phyloP scores from a whole-genome alignment of 2,113 vertebrate genomes.

The Hiodon alosoides region DNA sequence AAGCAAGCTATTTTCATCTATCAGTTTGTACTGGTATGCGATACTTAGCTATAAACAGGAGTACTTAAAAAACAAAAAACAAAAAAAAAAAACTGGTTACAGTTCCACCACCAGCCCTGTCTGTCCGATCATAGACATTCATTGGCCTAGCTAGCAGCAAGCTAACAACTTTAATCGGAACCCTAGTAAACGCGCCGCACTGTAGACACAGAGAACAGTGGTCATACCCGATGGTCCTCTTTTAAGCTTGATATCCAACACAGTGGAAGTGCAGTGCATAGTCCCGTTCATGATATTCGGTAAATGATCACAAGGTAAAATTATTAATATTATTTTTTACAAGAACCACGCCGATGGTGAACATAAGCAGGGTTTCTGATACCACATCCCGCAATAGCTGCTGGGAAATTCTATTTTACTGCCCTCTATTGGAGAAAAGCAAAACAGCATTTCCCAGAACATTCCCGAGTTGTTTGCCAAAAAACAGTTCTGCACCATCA shows the following conservation, averaged over 20 bases:
- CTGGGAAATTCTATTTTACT: constrained; percentile 15
- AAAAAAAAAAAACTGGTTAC: not conserved
- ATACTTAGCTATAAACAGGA: not conserved
- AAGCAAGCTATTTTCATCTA: constrained; percentile 3
- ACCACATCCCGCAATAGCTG: constrained; percentile 24
- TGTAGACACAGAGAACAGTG: not conserved
- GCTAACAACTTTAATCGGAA: not conserved
- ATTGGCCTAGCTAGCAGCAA: not conserved
- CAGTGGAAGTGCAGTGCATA: constrained; percentile 21
- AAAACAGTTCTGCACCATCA: no score
- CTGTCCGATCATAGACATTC: no score
- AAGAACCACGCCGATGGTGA: constrained; percentile 41
- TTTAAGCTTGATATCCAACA: constrained; percentile 51
- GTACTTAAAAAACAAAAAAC: no score
- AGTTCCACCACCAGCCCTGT: not conserved
- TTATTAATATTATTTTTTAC: constrained; percentile 4
- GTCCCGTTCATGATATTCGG: constrained; percentile 60
- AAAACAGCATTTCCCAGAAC: constrained; percentile 25
- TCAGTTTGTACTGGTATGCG: no score
- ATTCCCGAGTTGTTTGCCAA: not conserved
- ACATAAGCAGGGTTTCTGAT: constrained; percentile 49
- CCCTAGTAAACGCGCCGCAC: not conserved
- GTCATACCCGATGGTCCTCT: constrained; percentile 59
- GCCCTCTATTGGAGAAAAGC: constrained; percentile 34
- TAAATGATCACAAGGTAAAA: constrained; percentile 23